These are phyloP conservation scores for Phenacoccus solenopsis DNA, from an alignment of 1,140 invertebrate species.

Conservation along the genomic window DNA sequence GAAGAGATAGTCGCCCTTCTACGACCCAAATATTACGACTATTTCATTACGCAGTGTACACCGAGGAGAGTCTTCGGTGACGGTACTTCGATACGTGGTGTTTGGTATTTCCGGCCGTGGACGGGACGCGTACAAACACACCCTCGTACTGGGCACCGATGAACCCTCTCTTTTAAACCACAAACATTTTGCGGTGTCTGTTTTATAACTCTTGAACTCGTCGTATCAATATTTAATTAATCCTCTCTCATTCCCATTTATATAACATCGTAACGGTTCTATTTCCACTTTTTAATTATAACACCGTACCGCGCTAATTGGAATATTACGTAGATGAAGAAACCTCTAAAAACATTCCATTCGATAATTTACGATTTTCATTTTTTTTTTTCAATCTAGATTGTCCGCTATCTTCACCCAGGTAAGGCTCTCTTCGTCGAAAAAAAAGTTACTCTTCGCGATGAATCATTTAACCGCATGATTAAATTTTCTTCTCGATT, in stretches of 20 bases:
- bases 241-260: not conserved
- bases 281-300: too few relatives aligned
- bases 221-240: constrained; percentile 14
- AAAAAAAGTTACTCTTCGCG: too few relatives aligned
- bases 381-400: not conserved
- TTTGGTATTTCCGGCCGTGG: too few relatives aligned
- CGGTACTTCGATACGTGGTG: too few relatives aligned
- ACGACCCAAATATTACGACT: not conserved
- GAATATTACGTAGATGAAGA: not conserved
- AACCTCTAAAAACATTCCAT: not conserved
- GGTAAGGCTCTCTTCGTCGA: too few relatives aligned
- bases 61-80: too few relatives aligned
- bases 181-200: not conserved
- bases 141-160: too few relatives aligned
- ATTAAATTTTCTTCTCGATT: too few relatives aligned
- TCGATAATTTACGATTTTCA: not conserved
- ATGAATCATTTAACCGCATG: too few relatives aligned
- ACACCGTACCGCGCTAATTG: not conserved
- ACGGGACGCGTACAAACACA: too few relatives aligned
- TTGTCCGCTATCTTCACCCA: not conserved
- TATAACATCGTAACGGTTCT: not conserved
- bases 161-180: not conserved
- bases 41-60: not conserved
- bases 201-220: not conserved
- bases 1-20: not conserved